Evolutionary conservation across 2,797 vertebrate species (phyloP).

Genomic region (Sebastes vulpes): DNA sequence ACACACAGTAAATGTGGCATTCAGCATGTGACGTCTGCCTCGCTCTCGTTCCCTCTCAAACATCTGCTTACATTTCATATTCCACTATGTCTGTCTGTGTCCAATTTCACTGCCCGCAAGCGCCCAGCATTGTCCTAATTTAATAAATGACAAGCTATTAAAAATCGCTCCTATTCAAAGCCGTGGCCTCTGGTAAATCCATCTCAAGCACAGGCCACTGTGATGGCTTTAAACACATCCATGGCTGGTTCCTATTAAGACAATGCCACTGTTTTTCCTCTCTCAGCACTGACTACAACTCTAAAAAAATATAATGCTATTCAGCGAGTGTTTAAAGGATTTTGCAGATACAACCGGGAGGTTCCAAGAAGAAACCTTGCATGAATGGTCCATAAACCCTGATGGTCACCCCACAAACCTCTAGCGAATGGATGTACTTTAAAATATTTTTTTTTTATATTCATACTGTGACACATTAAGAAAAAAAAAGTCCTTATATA

Average conservation of each 20-base stretch:
- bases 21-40: constrained; percentile 67
- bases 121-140: constrained; percentile 82
- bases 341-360: constrained; percentile 37
- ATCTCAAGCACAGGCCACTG: constrained; percentile 65
- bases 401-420: constrained; percentile 31
- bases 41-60: constrained; percentile 56
- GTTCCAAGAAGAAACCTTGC: constrained; percentile 27
- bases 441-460: background rate
- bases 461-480: background rate
- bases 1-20: constrained; percentile 79
- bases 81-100: constrained; percentile 78
- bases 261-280: constrained; percentile 76
- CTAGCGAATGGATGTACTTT: constrained; percentile 1
- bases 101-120: constrained; percentile 78
- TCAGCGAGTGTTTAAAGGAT: constrained; percentile 32
- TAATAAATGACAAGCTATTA: constrained; percentile 86
- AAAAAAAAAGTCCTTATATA: background rate
- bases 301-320: constrained; percentile 6
- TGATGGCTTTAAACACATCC: constrained; percentile 75
- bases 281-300: constrained; percentile 37
- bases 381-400: constrained; percentile 41
- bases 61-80: constrained; percentile 84
- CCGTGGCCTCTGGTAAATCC: constrained; percentile 77
- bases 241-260: constrained; percentile 75
- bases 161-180: constrained; percentile 77